phyloP scores from a whole-genome alignment of 1,140 invertebrate species.

The Drosophila tristis region DNA sequence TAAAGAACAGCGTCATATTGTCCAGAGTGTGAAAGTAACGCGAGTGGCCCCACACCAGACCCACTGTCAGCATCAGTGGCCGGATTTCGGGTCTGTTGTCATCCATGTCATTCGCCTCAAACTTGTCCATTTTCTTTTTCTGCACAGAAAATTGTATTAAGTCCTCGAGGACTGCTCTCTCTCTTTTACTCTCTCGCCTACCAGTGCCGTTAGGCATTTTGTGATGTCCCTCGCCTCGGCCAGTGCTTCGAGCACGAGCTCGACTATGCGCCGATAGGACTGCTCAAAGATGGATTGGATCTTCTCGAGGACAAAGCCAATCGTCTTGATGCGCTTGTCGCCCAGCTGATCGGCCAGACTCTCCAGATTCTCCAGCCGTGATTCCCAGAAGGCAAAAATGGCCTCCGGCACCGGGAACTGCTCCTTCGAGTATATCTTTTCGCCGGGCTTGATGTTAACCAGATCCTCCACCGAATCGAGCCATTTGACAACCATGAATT shows the following conservation, averaged over 20 bases:
- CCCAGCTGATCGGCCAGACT: slow-evolving; percentile 93
- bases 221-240: slow-evolving; percentile 89
- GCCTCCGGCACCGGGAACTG: slow-evolving; percentile 87
- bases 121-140: slow-evolving; percentile 87
- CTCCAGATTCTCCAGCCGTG: slow-evolving; percentile 90
- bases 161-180: too few relatives aligned
- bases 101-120: slow-evolving; percentile 89
- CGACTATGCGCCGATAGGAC: slow-evolving; percentile 89
- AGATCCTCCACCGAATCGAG: slow-evolving; percentile 89
- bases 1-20: slow-evolving; percentile 89
- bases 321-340: slow-evolving; percentile 91
- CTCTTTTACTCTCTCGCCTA: slow-evolving; percentile 36
- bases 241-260: slow-evolving; percentile 87
- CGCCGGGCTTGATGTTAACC: slow-evolving; percentile 84
- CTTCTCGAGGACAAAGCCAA: slow-evolving; percentile 90
- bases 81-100: slow-evolving; percentile 87
- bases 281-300: slow-evolving; percentile 90
- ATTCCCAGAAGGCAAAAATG: slow-evolving; percentile 89
- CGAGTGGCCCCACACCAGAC: slow-evolving; percentile 93
- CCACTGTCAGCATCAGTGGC: slow-evolving; percentile 90
- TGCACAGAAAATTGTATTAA: slow-evolving; percentile 4
- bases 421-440: slow-evolving; percentile 59
- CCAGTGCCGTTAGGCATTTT: slow-evolving; percentile 87
- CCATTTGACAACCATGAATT: slow-evolving; percentile 91
- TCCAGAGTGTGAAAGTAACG: slow-evolving; percentile 92